Evolutionary conservation across 2,888 invertebrate species (phyloP).

Genomic region (Eupithecia vulgata): DNA sequence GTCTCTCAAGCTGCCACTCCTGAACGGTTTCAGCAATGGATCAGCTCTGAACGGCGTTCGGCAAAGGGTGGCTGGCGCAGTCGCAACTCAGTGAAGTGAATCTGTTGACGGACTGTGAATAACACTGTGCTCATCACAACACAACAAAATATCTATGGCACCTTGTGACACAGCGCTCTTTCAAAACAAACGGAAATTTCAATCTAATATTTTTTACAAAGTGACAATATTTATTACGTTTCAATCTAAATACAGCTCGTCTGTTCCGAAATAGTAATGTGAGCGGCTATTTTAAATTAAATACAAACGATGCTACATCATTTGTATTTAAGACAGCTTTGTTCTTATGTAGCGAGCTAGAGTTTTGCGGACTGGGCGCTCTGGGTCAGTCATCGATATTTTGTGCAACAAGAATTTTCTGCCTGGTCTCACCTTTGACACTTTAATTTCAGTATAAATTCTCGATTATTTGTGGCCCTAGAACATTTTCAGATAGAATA

Average conservation of each 20-base stretch:
- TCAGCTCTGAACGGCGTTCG: conserved; percentile 72
- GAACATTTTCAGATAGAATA: background rate
- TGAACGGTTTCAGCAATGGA: conserved; percentile 76
- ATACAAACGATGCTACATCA: background rate
- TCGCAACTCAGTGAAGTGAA: conserved; percentile 69
- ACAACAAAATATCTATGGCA: background rate
- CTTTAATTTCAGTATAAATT: background rate
- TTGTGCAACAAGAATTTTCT: background rate
- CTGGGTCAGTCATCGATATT: background rate
- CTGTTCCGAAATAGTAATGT: background rate
- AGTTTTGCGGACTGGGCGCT: background rate
- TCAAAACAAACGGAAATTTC: background rate
- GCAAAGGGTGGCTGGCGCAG: conserved; percentile 77
- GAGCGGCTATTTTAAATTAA: background rate
- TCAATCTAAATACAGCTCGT: too few relatives aligned
- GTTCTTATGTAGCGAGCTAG: background rate
- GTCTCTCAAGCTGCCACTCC: conserved; percentile 66
- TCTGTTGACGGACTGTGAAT: conserved; percentile 39
- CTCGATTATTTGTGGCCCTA: background rate
- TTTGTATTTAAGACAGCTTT: background rate
- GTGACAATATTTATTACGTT: too few relatives aligned
- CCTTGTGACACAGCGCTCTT: background rate
- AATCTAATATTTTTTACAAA: background rate
- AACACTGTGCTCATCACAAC: conserved; percentile 26
- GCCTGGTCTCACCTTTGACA: background rate